A percentile compares a stretch with the other conserved stretches of the same genome.
These are phyloP conservation scores for Metridium senile DNA, from an alignment of 92 coral and sea anemone genomes.

Conservation along the genomic window DNA sequence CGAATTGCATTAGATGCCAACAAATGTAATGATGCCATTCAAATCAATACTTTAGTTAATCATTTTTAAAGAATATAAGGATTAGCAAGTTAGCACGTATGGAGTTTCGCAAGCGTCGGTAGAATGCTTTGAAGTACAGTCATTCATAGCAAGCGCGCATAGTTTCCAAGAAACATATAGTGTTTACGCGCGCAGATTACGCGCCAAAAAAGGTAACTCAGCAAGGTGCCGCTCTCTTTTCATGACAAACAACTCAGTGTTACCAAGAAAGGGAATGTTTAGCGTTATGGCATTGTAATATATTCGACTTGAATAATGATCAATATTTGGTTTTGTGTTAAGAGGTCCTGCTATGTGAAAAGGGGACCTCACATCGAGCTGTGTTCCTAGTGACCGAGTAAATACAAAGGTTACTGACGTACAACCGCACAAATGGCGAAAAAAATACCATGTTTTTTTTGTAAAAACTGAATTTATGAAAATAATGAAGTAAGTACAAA, in stretches of 20 bases:
- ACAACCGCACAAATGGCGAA: background rate
- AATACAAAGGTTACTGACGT: background rate
- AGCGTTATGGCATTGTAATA: background rate
- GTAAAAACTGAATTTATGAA: background rate
- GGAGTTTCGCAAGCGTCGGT: background rate
- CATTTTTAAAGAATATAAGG: background rate
- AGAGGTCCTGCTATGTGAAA: background rate
- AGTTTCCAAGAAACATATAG: background rate
- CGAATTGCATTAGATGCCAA: no score
- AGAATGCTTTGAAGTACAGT: background rate
- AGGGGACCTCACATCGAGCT: background rate
- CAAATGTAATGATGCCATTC: no score
- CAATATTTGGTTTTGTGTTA: background rate
- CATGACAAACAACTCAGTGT: no score
- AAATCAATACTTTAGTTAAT: background rate
- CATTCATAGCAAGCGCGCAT: background rate
- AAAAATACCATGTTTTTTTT: background rate
- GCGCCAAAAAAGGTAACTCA: no score
- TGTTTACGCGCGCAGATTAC: background rate
- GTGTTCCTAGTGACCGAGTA: background rate
- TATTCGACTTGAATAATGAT: background rate
- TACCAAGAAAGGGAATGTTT: constrained; percentile 18
- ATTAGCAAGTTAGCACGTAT: background rate
- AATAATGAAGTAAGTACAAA: background rate
- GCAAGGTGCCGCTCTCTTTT: no score